Base-by-base conservation (phyloP, 1,140 invertebrate species). In the Spodoptera litura region DNA sequence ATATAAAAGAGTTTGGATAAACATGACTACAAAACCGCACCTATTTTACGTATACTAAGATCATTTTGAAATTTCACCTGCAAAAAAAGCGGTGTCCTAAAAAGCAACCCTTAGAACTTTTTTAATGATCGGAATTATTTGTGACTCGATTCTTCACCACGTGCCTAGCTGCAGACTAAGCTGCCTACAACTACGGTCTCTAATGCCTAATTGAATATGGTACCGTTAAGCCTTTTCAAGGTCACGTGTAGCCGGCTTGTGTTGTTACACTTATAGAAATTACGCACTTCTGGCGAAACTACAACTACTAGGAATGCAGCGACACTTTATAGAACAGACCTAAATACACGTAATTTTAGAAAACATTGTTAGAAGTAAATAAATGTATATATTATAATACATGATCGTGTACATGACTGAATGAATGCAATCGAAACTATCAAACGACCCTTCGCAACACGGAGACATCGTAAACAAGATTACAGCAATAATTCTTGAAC, bases 391-490 rank as follows among this genome's bases (percentile, higher is more conserved):
- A 9, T 56, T 15, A 56, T 20, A 25, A 10, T 20, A 25, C 20
- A 9, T 25, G 8, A 20, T 15, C 35, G 61, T 15, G 20, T n/a
- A 1, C 4, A 38, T 44, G 27, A 9, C 12, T 62, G 35, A n/a
- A 62, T 44, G 6, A 27, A 61, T n/a, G 27, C 58, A 31, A 61
- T 61, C 10, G 15, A 20, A 66, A 12, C 38, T 25, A 66, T 49
- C 38, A 66, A 49, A 66, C 62, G 62, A 66, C 62, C 62, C 38
- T 66, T 66, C 9, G 38, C 55, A 56, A 56, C 61, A 15, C 35
- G 35, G 15, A 66, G 62, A 66, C 38, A 66, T 66, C 62, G 62
- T 66, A 66, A 64, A 66, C 38, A 66, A 66, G 15, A 66, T 66
- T 49, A 66, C 62, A 20, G 38, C 62, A 66, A 49, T 66, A 38